Evolutionary conservation across 2,113 vertebrate genomes (phyloP).

Genomic region (Rhinopithecus roxellana): DNA sequence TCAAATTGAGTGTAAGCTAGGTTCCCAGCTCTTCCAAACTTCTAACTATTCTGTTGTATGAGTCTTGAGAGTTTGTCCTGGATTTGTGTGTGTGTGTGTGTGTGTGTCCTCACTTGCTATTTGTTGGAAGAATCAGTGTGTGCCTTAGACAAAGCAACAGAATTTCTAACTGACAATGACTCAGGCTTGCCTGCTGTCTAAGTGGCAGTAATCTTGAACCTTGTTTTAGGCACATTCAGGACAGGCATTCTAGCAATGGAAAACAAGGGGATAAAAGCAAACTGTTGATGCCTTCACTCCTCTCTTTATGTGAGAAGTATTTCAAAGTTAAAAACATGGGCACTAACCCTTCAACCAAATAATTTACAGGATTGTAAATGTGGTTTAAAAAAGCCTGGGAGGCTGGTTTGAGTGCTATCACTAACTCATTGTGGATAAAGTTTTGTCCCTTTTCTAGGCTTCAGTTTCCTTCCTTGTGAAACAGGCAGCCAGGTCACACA

Average conservation of each 20-base stretch:
- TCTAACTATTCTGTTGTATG: background rate
- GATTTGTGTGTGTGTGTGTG: background rate
- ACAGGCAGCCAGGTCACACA: background rate
- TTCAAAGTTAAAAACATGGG: conserved; percentile 1
- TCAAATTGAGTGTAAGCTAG: background rate
- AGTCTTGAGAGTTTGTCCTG: background rate
- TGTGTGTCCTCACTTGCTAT: background rate
- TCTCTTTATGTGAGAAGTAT: background rate
- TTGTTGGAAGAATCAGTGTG: background rate
- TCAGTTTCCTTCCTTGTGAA: background rate
- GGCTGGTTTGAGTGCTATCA: background rate
- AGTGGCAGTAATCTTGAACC: background rate
- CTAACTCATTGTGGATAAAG: background rate
- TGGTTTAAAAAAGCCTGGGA: background rate
- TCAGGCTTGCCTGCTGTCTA: background rate
- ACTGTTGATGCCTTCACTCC: background rate
- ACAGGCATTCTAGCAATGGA: background rate
- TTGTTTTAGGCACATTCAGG: background rate
- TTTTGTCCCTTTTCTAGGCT: background rate
- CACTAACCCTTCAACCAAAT: background rate
- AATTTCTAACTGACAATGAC: background rate
- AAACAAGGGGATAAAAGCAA: conserved; percentile 27
- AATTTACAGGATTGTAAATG: background rate
- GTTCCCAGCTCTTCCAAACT: background rate
- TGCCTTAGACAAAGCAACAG: background rate